A percentile compares a stretch with the other conserved stretches of the same genome.
These are phyloP conservation scores for Tinea pellionella DNA, from an alignment of 2,888 invertebrate species.

Conservation along the genomic window DNA sequence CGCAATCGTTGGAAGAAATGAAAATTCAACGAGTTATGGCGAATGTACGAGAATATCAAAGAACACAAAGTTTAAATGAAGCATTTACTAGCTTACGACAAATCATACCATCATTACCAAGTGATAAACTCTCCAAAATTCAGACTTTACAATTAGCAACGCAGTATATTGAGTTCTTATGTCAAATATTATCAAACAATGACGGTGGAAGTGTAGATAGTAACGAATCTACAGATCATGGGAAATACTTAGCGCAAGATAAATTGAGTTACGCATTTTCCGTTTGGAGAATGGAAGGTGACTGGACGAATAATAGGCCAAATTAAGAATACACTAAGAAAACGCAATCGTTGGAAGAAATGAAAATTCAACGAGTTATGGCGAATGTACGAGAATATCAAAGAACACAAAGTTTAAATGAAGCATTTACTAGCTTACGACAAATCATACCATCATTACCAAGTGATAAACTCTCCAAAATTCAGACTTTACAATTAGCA, in stretches of 20 bases:
- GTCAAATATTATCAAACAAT: slow-evolving; percentile 80
- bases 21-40: slow-evolving; percentile 92
- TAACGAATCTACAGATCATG: slow-evolving; percentile 63
- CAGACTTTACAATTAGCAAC: slow-evolving; percentile 96
- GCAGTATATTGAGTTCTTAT: slow-evolving; percentile 94
- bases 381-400: slow-evolving; percentile 97
- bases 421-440: slow-evolving; percentile 92
- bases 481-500: slow-evolving; percentile 96
- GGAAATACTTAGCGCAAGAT: slow-evolving; percentile 87
- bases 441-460: slow-evolving; percentile 98
- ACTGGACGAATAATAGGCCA: slow-evolving; percentile 78
- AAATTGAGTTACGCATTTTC: slow-evolving; percentile 95
- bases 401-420: slow-evolving; percentile 93
- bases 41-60: slow-evolving; percentile 94
- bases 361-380: slow-evolving; percentile 88
- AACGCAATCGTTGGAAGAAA: slow-evolving; percentile 78
- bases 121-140: slow-evolving; percentile 98
- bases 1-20: slow-evolving; percentile 80
- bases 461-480: slow-evolving; percentile 98
- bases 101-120: slow-evolving; percentile 97
- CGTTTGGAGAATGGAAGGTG: slow-evolving; percentile 98
- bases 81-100: slow-evolving; percentile 94
- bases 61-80: slow-evolving; percentile 94
- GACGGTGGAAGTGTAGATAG: slow-evolving; percentile 45
- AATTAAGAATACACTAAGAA: no score